These are phyloP conservation scores for Steinernema khuongi DNA, from an alignment of 1,140 invertebrate genomes.

Conservation along the genomic window DNA sequence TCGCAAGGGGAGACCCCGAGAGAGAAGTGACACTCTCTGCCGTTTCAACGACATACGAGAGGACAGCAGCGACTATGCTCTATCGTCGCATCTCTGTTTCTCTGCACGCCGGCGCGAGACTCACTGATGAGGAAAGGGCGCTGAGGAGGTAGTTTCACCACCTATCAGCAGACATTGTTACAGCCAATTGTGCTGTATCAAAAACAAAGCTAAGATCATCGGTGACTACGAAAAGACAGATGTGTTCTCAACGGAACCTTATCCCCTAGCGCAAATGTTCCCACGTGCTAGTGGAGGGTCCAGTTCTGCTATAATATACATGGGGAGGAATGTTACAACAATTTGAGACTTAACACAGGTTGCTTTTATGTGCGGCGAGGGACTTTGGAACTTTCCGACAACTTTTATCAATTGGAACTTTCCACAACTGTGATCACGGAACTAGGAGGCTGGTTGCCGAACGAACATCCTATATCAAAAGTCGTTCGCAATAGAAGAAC, in stretches of 20 bases:
- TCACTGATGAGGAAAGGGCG: not conserved
- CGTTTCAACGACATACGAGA: constrained; percentile 3
- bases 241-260: too few species aligned
- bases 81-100: not conserved
- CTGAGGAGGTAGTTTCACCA: not conserved
- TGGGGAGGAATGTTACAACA: too few species aligned
- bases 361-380: too few species aligned
- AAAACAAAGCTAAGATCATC: too few species aligned
- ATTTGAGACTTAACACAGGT: too few species aligned
- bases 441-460: not conserved
- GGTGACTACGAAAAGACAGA: too few species aligned
- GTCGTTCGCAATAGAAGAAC: not conserved
- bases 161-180: too few species aligned
- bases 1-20: not conserved
- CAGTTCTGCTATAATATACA: too few species aligned
- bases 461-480: not conserved
- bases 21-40: not conserved
- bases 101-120: too few species aligned
- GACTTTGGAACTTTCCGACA: not conserved
- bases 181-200: too few species aligned
- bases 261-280: too few species aligned
- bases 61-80: not conserved
- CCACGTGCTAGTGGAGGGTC: too few species aligned
- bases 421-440: constrained; percentile 1
- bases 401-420: constrained; percentile 9